These are phyloP conservation scores for Psittacula echo DNA, from an alignment of 2,797 vertebrate species.

Conservation along the genomic window DNA sequence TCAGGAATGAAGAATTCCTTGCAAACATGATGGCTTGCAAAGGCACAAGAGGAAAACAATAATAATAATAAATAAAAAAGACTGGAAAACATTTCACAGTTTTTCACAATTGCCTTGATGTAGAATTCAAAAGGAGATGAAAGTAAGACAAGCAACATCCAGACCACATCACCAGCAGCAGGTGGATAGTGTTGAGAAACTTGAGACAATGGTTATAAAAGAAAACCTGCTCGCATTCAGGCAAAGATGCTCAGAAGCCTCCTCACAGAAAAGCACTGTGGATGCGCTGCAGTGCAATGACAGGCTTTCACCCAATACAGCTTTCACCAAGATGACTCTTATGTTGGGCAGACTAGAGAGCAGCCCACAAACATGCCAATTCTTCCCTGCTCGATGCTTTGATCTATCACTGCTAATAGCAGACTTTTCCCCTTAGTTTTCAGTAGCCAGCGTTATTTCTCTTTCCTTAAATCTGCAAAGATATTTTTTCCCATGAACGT, in stretches of 20 bases:
- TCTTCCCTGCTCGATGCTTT: neutral
- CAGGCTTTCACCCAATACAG: neutral
- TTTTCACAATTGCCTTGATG: neutral
- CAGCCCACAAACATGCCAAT: neutral
- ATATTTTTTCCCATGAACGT: neutral
- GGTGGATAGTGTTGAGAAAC: neutral
- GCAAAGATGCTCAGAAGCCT: neutral
- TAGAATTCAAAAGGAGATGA: neutral
- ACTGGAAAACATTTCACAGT: neutral
- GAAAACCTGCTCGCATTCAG: neutral
- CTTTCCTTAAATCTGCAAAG: neutral
- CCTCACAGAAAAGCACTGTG: neutral
- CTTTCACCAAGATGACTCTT: neutral
- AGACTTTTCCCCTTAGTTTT: neutral
- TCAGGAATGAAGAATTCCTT: neutral
- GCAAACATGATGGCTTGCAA: neutral
- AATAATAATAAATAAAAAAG: neutral
- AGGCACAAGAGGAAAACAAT: neutral
- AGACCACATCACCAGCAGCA: neutral
- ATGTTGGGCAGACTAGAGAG: neutral
- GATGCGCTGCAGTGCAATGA: neutral
- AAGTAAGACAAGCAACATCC: neutral
- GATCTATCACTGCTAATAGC: neutral
- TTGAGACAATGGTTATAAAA: neutral
- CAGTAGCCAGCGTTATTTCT: neutral